A percentile compares a stretch with the other conserved stretches of the same genome.
These are phyloP conservation scores for Passerculus sandwichensis DNA, from an alignment of 2,797 vertebrate species.

Conservation along the genomic window DNA sequence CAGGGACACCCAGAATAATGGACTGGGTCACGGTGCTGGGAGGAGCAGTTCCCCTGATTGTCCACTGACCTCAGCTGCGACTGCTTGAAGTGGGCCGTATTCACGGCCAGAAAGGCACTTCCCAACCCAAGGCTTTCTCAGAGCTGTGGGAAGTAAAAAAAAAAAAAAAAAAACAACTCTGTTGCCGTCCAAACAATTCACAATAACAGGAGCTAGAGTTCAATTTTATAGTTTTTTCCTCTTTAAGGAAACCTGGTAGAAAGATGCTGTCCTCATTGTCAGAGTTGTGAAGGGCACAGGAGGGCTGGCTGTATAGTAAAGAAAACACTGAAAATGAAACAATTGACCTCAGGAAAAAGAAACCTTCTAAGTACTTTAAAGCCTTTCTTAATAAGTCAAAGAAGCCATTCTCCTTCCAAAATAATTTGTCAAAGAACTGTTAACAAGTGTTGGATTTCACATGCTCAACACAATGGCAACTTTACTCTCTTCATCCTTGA, in stretches of 20 bases:
- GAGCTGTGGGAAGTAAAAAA: not conserved
- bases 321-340: not conserved
- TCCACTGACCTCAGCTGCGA: not conserved
- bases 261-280: not conserved
- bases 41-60: constrained; percentile 64
- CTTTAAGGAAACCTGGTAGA: not conserved
- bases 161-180: not conserved
- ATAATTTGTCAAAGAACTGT: not conserved
- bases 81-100: not conserved
- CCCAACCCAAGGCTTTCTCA: not conserved
- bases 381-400: not conserved
- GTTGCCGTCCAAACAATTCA: constrained; percentile 8
- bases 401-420: not conserved
- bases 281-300: not conserved
- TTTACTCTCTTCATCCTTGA: not conserved
- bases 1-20: not conserved
- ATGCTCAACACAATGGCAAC: not conserved
- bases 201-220: constrained; percentile 8
- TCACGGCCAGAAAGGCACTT: not conserved
- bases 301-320: not conserved
- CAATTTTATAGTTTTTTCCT: not conserved
- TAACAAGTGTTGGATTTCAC: not conserved
- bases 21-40: not conserved
- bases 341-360: not conserved
- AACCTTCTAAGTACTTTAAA: not conserved